Evolutionary conservation across 2,113 vertebrate genomes (phyloP), one percentile per base, ranked within the genome.

Genomic region (Forbesichthys agassizii): DNA sequence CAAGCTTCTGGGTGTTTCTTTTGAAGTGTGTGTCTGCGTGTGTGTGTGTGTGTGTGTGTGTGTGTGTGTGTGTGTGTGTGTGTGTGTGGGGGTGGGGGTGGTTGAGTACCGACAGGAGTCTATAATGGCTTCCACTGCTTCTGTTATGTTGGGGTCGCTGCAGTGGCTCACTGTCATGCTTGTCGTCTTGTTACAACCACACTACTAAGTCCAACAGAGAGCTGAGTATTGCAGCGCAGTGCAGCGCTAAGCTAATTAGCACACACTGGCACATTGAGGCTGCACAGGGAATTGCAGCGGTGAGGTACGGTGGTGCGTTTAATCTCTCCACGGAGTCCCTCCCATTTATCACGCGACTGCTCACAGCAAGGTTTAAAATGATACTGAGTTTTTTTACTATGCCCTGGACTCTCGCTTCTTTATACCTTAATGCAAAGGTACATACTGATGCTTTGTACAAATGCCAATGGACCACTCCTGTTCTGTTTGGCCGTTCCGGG

Each of bases 31-130:
- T 10, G 12, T 12, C 48, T 27, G 27, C 27, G 27, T 27, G 27
- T 58, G 56, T 58, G 56, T 58, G 56, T 58, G 56, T 58, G 14
- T 58, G 56, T 20, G 56, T 60, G 20, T 42, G 12, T 53, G 4
- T 18, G 6, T 59, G 20, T 14, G 33, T 48, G 47, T 16, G 16
- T 16, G 16, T 16, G 16, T 16, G 16, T 16, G 16, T 16, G 16
- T 16, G 16, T 16, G 16, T 16, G 16, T 16, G 47, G 13, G 9
- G 9, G 9, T 61, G 33, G 60, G 64, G 79, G 62, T 78, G 75
- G 83, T 87, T 82, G 83, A 83, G 78, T 83, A 71, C 73, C 83
- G 75, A 74, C 83, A 80, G 66, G 53, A 57, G 47, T 66, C 72
- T 57, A 61, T 83, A 68, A 85, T 73, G 64, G 70, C 75, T 59